Evolutionary conservation across 1,140 invertebrate species (phyloP), one percentile per base, ranked within the genome.

Genomic region (Sycophaga agraensis): DNA sequence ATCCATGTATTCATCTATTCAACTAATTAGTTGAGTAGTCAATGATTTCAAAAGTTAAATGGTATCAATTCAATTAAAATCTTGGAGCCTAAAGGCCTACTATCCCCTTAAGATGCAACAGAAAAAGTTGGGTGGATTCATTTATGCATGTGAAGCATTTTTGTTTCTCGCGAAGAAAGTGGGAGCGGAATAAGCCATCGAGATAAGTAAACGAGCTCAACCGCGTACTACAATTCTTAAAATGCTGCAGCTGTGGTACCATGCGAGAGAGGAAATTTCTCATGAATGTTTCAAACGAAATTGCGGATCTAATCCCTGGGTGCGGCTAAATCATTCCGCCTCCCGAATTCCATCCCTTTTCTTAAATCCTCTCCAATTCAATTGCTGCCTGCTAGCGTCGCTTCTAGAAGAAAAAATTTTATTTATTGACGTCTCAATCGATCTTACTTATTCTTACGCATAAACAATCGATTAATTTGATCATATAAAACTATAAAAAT

Each of bases 201-300:
- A 68, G 72, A 73, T 72, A 70, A 73, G 72, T 72, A 70, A 70
- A 73, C 67, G 67, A 70, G 63, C 70, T 66, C 68, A 67, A 71
- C 69, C 68, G 70, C 68, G 72, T 70, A 66, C 67, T 67, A 66
- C 69, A 73, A 73, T 72, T 74, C 73, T 73, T 74, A 73, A 74
- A 75, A 73, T 66, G 69, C 49, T 70, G 68, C 72, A 72, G 70
- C 67, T 70, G 62, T 67, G 49, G 28, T 45, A 60, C 57, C 24
- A 17, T 43, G 66, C 66, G 51, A 63, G 63, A 65, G 59, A 71
- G 69, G 69, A 77, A 75, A 77, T 76, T 77, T 75, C 74, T 76
- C 74, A 77, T 77, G 73, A 77, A 76, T 76, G 74, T 76, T 77
- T 73, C 74, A 76, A 77, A 77, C 71, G 73, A 76, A 77, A 77